A percentile compares a stretch with the other conserved stretches of the same genome.
Evolutionary conservation across 2,888 invertebrate species (phyloP).

Genomic region (Dasypogon diadema): DNA sequence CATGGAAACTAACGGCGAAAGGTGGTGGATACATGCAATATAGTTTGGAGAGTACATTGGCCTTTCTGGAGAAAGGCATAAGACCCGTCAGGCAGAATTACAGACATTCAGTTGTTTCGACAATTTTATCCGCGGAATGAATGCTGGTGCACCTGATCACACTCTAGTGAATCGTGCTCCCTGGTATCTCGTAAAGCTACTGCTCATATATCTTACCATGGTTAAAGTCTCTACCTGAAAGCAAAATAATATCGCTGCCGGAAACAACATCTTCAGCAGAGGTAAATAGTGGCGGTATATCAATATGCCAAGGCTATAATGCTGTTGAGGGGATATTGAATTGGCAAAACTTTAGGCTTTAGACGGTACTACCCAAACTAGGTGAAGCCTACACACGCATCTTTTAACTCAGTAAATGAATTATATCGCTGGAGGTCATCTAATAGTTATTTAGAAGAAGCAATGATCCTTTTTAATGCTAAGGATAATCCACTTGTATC

Average conservation of each 20-base stretch:
- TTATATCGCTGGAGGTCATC: slow-evolving; percentile 89
- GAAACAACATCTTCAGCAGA: slow-evolving; percentile 67
- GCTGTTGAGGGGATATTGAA: slow-evolving; percentile 87
- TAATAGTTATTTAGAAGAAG: slow-evolving; percentile 82
- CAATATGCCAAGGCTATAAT: slow-evolving; percentile 95
- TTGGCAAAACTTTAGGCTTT: slow-evolving; percentile 93
- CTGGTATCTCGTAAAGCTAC: slow-evolving; percentile 77
- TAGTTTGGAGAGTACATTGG: slow-evolving; percentile 84
- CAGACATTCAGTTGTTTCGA: slow-evolving; percentile 89
- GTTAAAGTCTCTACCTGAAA: slow-evolving; percentile 71
- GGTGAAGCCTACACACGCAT: slow-evolving; percentile 90
- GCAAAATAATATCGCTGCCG: slow-evolving; percentile 71
- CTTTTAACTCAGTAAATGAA: slow-evolving; percentile 82
- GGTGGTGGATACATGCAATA: slow-evolving; percentile 81
- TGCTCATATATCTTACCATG: slow-evolving; percentile 71
- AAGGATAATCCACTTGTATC: slow-evolving; percentile 94
- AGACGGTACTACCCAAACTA: slow-evolving; percentile 87
- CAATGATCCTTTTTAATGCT: slow-evolving; percentile 92
- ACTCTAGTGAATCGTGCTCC: slow-evolving; percentile 79
- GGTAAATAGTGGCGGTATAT: slow-evolving; percentile 64
- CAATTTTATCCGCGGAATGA: slow-evolving; percentile 87
- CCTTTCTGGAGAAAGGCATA: slow-evolving; percentile 75
- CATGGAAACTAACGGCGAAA: slow-evolving; percentile 83
- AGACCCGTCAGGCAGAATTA: slow-evolving; percentile 77
- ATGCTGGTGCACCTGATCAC: slow-evolving; percentile 85